A percentile compares a stretch with the other conserved stretches of the same genome.
These are phyloP conservation scores for Hymenochirus boettgeri DNA, from an alignment of 2,113 vertebrate genomes.

Conservation along the genomic window DNA sequence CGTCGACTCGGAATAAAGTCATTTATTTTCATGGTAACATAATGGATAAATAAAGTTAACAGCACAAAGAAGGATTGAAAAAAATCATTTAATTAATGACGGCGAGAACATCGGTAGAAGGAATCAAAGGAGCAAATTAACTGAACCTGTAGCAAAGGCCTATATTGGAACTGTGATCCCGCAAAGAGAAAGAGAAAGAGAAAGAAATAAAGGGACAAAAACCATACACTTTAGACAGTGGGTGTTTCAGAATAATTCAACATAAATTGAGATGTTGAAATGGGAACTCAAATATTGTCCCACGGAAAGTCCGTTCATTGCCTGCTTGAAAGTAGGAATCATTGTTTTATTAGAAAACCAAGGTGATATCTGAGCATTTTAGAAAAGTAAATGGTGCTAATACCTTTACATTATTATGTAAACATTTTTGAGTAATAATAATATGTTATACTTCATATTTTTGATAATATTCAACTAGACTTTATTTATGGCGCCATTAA, in stretches of 20 bases:
- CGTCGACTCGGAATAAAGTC: slow-evolving; percentile 36
- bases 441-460: too few species aligned
- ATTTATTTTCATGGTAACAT: slow-evolving; percentile 32
- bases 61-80: slow-evolving; percentile 32
- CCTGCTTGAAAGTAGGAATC: too few species aligned
- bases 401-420: too few species aligned
- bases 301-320: too few species aligned
- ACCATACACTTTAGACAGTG: background rate
- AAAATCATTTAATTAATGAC: slow-evolving; percentile 49
- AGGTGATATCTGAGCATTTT: too few species aligned
- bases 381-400: too few species aligned
- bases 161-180: background rate
- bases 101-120: slow-evolving; percentile 27
- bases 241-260: background rate
- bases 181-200: too few species aligned
- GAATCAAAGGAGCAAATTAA: slow-evolving; percentile 43
- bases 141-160: slow-evolving; percentile 24
- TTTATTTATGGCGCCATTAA: too few species aligned
- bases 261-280: background rate
- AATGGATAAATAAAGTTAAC: slow-evolving; percentile 19
- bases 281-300: too few species aligned
- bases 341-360: too few species aligned
- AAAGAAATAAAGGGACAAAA: slow-evolving; percentile 16
- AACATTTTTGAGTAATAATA: too few species aligned
- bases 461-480: too few species aligned